Evolutionary conservation across 2,888 invertebrate genomes (phyloP), one percentile per base, ranked within the genome.

Genomic region (Ichneumon xanthorius): DNA sequence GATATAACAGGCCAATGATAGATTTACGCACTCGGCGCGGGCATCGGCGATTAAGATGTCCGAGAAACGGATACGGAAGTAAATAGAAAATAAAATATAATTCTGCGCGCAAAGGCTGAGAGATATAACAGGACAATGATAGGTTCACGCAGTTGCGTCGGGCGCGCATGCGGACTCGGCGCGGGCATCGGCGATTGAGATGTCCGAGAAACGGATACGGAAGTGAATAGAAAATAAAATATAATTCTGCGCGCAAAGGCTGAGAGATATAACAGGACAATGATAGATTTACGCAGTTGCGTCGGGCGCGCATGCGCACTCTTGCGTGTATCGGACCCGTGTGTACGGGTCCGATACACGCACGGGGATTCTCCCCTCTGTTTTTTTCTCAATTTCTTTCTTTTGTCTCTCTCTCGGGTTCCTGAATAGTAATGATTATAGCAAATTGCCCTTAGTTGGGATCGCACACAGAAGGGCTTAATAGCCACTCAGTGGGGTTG

Each of bases 401-500:
- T 76, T 78, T 80, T 77, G 45, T 88, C 91, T 89, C 53, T 65
- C 87, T 87, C 88, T 88, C 89, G 88, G 89, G 89, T 90, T 91
- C 87, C 89, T 91, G 92, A 92, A 92, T 92, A 90, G 92, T 92
- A 91, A 92, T 92, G 92, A 92, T 92, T 92, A 92, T 90, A 90
- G 91, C 91, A 92, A 92, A 92, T 92, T 92, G 92, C 92, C 90
- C 91, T 91, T 90, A 91, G 89, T 90, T 89, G 89, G 89, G 88
- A 90, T 88, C 82, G 86, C 45, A 55, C 65, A 80, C 55, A 73
- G 78, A 80, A 75, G 80, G 68, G 88, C 90, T 91, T 93, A 93
- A 93, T 92, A 93, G 92, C 93, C 92, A 93, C 93, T 93, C 92
- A 91, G 90, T 92, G 89, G 90, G 91, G 90, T 90, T 91, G 90